Conservation (phyloP, 2,797 vertebrate species). For the Eulemur rubriventer region DNA sequence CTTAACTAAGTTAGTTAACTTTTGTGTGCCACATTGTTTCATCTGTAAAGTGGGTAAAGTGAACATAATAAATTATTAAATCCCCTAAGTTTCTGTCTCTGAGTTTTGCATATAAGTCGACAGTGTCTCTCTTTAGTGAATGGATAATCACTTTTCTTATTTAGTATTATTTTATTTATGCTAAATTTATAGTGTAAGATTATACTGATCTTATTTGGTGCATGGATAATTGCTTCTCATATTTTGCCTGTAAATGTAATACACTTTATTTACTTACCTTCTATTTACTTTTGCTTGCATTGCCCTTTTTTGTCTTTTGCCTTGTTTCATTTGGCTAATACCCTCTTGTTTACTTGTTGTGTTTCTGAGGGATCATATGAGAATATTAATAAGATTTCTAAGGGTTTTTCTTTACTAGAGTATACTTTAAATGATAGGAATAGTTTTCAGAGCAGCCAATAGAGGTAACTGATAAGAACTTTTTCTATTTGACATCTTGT, state of each 20-base stretch:
- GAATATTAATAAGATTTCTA: neutral
- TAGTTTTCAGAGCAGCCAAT: neutral
- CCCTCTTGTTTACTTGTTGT: neutral
- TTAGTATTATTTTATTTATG: neutral
- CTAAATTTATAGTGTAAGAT: neutral
- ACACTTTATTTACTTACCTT: neutral
- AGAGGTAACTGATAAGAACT: neutral
- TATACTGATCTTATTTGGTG: neutral
- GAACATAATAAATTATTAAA: neutral
- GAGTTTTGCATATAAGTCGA: neutral
- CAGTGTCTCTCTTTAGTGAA: neutral
- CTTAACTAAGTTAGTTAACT: neutral
- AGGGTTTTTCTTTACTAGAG: neutral
- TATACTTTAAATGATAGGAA: neutral
- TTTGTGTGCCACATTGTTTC: neutral
- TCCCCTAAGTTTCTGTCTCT: neutral
- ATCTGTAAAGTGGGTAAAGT: neutral
- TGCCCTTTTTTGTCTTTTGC: neutral
- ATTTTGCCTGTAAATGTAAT: neutral
- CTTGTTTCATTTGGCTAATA: neutral
- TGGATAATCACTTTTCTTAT: neutral
- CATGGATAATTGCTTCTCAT: neutral
- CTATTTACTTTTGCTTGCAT: neutral
- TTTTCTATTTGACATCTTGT: neutral
- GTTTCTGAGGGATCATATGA: neutral